These are phyloP conservation scores for Cyprinodon diabolis DNA, from an alignment of 2,797 vertebrate genomes.

Conservation along the genomic window DNA sequence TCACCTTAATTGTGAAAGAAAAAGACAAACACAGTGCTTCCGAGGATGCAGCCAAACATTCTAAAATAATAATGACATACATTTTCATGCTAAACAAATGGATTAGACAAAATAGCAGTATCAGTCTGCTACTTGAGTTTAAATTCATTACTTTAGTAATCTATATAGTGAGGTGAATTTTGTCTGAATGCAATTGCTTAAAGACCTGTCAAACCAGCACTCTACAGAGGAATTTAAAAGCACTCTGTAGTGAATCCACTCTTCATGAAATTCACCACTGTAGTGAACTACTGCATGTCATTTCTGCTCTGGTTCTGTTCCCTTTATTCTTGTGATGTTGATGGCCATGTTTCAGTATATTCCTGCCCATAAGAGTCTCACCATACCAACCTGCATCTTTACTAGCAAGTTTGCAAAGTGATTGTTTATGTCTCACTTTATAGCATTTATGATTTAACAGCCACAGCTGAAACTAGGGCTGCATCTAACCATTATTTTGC, in stretches of 20 bases:
- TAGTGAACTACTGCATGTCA: no score
- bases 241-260: neutral
- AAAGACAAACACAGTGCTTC: no score
- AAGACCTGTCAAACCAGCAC: neutral
- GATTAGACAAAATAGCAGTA: no score
- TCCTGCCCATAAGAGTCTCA: neutral
- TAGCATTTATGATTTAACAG: neutral
- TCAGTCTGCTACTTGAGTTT: no score
- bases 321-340: neutral
- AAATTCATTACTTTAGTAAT: neutral
- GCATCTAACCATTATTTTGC: no score
- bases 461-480: neutral
- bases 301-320: neutral
- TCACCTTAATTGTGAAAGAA: no score
- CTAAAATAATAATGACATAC: no score
- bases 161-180: neutral
- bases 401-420: neutral
- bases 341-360: no score
- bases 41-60: no score
- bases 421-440: neutral
- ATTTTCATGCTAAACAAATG: no score
- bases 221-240: neutral
- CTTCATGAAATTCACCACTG: no score
- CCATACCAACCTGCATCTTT: neutral
- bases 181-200: neutral